Evolutionary conservation across 2,113 vertebrate genomes (phyloP).

Genomic region (Gulo gulo): DNA sequence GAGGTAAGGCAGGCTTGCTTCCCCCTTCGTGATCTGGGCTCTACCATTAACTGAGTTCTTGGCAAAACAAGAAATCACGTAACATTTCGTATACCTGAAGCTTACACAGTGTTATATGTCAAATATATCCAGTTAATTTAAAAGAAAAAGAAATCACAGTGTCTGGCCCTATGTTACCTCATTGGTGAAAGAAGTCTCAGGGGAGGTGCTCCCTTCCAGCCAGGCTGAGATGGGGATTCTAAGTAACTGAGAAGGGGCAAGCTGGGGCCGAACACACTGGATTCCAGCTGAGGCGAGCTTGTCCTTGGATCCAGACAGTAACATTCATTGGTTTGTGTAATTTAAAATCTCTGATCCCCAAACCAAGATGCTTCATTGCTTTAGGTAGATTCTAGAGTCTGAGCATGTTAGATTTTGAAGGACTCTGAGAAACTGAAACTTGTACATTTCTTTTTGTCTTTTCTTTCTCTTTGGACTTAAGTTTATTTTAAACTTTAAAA

Average conservation of each 20-base stretch:
- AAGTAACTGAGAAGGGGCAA: not conserved
- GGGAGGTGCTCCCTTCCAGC: not conserved
- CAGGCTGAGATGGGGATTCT: not conserved
- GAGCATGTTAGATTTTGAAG: not conserved
- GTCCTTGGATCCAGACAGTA: not conserved
- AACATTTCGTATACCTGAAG: not conserved
- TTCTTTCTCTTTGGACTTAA: not conserved
- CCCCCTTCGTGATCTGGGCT: not conserved
- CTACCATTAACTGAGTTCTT: not conserved
- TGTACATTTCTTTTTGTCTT: conserved; percentile 2
- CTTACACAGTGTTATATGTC: not conserved
- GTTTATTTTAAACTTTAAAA: not conserved
- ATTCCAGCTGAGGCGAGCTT: not conserved
- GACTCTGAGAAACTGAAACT: not conserved
- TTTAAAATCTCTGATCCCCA: not conserved
- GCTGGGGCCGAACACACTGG: not conserved
- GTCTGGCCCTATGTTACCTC: not conserved
- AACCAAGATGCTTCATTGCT: not conserved
- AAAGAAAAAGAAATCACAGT: not conserved
- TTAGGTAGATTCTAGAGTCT: not conserved
- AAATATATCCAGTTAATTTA: not conserved
- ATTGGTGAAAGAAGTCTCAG: not conserved
- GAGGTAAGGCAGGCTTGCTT: not conserved
- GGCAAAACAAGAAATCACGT: not conserved
- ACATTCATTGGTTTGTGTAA: not conserved